Percentiles rank a stretch among this genome's conserved stretches.
Evolutionary conservation across 2,113 vertebrate species (phyloP).

Genomic region (Poeciliopsis occidentalis): DNA sequence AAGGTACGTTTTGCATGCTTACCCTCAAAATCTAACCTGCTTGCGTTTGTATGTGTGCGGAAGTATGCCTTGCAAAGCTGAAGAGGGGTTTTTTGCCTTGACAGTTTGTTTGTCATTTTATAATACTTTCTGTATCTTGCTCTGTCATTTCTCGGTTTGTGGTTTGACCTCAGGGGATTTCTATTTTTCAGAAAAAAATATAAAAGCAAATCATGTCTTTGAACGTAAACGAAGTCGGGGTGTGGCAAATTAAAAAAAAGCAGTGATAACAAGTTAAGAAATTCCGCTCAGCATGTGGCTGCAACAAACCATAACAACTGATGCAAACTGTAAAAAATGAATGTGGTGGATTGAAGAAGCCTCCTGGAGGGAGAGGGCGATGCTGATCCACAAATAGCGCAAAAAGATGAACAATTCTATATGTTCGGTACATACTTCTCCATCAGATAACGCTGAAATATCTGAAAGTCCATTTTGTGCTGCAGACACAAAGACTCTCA

Average conservation of each 20-base stretch:
- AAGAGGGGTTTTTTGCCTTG: conserved; percentile 59
- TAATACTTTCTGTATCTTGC: conserved; percentile 32
- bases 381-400: conserved; percentile 27
- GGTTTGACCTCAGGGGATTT: conserved; percentile 57
- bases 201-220: conserved; percentile 32
- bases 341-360: conserved; percentile 18
- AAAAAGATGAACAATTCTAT: conserved; percentile 22
- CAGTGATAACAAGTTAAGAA: conserved; percentile 46
- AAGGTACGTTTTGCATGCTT: conserved; percentile 84
- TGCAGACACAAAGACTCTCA: conserved; percentile 62
- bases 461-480: conserved; percentile 56
- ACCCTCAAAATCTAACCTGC: conserved; percentile 70
- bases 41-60: conserved; percentile 54
- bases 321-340: conserved; percentile 42
- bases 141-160: conserved; percentile 51
- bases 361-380: conserved; percentile 9
- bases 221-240: conserved; percentile 60
- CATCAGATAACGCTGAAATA: conserved; percentile 5
- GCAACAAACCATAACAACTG: conserved; percentile 30
- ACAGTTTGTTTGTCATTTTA: conserved; percentile 69
- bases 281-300: conserved; percentile 64
- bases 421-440: conserved; percentile 24
- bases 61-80: conserved; percentile 54
- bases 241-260: conserved; percentile 67
- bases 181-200: conserved; percentile 38